phyloP scores from a whole-genome alignment of 2,113 vertebrate genomes.

The Euleptes europaea region DNA sequence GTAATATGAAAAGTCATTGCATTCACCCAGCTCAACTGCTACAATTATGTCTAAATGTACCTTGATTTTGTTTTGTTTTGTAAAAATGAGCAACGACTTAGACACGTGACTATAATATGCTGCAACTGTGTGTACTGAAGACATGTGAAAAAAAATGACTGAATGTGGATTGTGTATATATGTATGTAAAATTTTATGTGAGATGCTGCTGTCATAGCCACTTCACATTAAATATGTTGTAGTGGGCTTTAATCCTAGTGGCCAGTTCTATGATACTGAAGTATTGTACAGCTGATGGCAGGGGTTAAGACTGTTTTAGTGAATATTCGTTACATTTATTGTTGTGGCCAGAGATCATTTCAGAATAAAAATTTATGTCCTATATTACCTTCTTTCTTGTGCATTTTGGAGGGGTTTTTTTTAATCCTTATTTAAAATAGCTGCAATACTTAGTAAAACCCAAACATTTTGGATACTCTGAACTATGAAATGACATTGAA shows the following conservation, averaged over 20 bases:
- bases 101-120: constrained; percentile 85
- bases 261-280: constrained; percentile 96
- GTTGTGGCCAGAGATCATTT: constrained; percentile 95
- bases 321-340: constrained; percentile 98
- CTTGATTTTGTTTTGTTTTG: constrained; percentile 65
- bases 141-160: constrained; percentile 87
- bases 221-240: constrained; percentile 82
- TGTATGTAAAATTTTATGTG: constrained; percentile 85
- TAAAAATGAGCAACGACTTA: constrained; percentile 80
- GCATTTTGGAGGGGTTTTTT: constrained; percentile 36
- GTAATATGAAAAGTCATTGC: constrained; percentile 64
- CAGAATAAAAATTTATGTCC: constrained; percentile 88
- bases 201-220: constrained; percentile 84
- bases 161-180: constrained; percentile 92
- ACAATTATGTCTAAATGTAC: constrained; percentile 72
- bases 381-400: constrained; percentile 72
- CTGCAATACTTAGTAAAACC: neutral
- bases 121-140: constrained; percentile 87
- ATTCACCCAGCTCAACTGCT: constrained; percentile 76
- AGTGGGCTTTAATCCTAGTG: constrained; percentile 83
- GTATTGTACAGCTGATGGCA: constrained; percentile 95
- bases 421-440: neutral
- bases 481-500: neutral
- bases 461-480: neutral
- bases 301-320: constrained; percentile 92